Evolutionary conservation across 1,140 invertebrate species (phyloP), one percentile per base, ranked within the genome.

Genomic region (Anastrepha obliqua): DNA sequence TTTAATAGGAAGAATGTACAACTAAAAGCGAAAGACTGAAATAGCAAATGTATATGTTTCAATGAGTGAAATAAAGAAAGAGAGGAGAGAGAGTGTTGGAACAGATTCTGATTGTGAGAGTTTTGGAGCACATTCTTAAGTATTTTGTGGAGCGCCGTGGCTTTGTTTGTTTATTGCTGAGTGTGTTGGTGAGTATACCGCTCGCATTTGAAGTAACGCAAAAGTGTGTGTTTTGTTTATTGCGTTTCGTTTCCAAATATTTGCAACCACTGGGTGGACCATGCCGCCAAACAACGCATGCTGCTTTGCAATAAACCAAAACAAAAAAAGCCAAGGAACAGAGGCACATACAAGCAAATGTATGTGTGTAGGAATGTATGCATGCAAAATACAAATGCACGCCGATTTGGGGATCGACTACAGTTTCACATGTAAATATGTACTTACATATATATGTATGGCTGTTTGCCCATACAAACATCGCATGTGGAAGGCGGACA

Each of bases 221-320:
- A 5, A 62, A 47, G 44, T 29, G 74, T 55, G 47, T 20, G 44
- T 81, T 81, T 81, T 81, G 74, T 81, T 81, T 81, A 81, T 81
- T 81, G 47, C 74, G 74, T 81, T 81, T 81, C 51, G 74, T 81
- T 81, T 81, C 51, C 44, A 51, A 81, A 29, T 13, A 81, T 81
- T 81, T 29, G 74, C 74, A 81, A 81, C 74, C 74, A 81, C 74
- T 81, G 74, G 11, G 44, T 55, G 74, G 7, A 6, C 7, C 42
- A 81, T 55, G 47, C 47, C 47, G 74, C 17, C 47, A 81, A 81
- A 81, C 9, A 47, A 17, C 74, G 47, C 47, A 81, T 81, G 74
- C n/a, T 62, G 20, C 8, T 81, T 42, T 86, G 51, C 58, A 86
- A 62, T 64, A 62, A 86, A 86, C 11, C 13, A 60, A 60, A 44